Conservation (phyloP, 2,113 vertebrate genomes). For the Sinocyclocheilus rhinocerous region DNA sequence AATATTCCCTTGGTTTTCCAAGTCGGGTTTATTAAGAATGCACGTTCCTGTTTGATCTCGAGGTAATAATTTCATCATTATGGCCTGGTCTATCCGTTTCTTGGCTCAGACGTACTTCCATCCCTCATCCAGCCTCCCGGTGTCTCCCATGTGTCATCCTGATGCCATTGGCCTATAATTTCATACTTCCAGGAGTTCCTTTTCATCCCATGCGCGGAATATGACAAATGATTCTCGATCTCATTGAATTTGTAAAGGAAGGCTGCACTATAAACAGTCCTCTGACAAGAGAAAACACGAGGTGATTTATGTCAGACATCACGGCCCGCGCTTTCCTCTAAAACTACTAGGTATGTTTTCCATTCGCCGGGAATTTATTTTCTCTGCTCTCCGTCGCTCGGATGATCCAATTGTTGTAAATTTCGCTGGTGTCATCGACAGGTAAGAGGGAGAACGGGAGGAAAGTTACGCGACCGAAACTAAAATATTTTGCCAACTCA, state of each 20-base stretch:
- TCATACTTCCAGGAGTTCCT: constrained; percentile 18
- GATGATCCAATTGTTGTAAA: constrained; percentile 75
- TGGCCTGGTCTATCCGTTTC: neutral
- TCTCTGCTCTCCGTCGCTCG: constrained; percentile 62
- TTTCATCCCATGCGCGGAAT: constrained; percentile 44
- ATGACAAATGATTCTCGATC: constrained; percentile 54
- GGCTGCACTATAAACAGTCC: constrained; percentile 66
- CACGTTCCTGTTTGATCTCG: constrained; percentile 34
- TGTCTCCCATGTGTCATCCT: constrained; percentile 11
- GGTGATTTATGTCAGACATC: constrained; percentile 79
- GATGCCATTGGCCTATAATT: constrained; percentile 15
- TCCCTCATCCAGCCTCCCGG: constrained; percentile 18
- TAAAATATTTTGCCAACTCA: constrained; percentile 52
- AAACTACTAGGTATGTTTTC: constrained; percentile 75
- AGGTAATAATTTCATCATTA: constrained; percentile 41
- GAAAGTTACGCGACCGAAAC: constrained; percentile 47
- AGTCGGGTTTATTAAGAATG: constrained; percentile 13
- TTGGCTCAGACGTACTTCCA: neutral
- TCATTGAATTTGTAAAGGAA: constrained; percentile 60
- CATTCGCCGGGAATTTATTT: constrained; percentile 73
- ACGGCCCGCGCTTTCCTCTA: constrained; percentile 73
- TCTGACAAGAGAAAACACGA: constrained; percentile 66
- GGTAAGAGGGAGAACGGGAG: constrained; percentile 25
- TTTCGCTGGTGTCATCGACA: constrained; percentile 61
- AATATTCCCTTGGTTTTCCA: neutral